Evolutionary conservation across 2,888 invertebrate genomes (phyloP).

Genomic region (Agrenia bidenticulata): DNA sequence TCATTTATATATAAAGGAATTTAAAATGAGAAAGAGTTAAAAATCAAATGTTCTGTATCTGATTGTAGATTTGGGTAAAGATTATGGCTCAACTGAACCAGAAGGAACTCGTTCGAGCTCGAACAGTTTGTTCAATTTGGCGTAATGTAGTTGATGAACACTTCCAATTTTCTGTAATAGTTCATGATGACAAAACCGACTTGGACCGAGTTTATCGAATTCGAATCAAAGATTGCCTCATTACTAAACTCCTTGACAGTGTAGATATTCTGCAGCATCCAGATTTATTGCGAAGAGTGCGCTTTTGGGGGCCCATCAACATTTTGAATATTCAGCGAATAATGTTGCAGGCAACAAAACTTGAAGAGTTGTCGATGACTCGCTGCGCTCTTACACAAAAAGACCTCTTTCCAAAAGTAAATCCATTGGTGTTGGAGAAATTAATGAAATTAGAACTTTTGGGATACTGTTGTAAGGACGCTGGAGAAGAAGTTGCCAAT

Average conservation of each 20-base stretch:
- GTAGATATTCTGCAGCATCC: constrained; percentile 35
- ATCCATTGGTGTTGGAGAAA: constrained; percentile 33
- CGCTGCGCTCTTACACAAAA: constrained; percentile 34
- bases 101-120: constrained; percentile 36
- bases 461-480: constrained; percentile 38
- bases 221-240: constrained; percentile 32
- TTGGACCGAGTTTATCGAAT: constrained; percentile 26
- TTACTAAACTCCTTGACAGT: constrained; percentile 29
- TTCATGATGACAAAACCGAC: constrained; percentile 39
- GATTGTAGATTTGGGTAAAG: constrained; percentile 29
- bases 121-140: constrained; percentile 33
- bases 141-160: constrained; percentile 34
- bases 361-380: constrained; percentile 35
- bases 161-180: constrained; percentile 34
- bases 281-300: constrained; percentile 25
- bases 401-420: constrained; percentile 23
- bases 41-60: not conserved
- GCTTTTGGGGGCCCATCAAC: constrained; percentile 37
- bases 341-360: constrained; percentile 18
- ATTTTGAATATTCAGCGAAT: constrained; percentile 26
- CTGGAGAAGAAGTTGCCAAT: constrained; percentile 24
- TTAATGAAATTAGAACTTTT: constrained; percentile 35
- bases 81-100: constrained; percentile 31
- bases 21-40: not conserved
- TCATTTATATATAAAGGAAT: too few species aligned